These are phyloP conservation scores for Sepioteuthis lessoniana DNA, from an alignment of 2,888 invertebrate species.

Conservation along the genomic window DNA sequence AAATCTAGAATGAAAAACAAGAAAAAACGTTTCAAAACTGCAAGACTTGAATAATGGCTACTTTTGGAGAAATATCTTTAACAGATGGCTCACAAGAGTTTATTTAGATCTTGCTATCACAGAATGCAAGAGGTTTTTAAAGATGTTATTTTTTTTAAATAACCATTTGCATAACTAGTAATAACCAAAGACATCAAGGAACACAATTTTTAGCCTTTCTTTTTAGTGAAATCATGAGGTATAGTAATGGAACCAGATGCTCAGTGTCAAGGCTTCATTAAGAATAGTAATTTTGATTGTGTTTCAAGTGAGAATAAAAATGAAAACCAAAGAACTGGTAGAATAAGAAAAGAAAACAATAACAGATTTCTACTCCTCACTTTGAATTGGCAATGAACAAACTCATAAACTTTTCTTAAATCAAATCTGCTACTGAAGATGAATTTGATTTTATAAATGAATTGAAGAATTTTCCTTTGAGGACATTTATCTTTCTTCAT, in stretches of 20 bases:
- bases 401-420: not conserved
- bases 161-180: not conserved
- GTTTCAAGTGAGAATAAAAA: not conserved
- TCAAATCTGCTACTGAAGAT: not conserved
- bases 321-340: no score
- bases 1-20: no score
- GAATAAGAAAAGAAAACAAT: no score
- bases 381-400: not conserved
- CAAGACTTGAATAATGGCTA: no score
- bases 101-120: not conserved
- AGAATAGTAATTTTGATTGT: not conserved
- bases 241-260: accelerated
- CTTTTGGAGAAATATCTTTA: no score
- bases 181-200: not conserved
- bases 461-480: no score
- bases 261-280: not conserved
- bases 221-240: not conserved
- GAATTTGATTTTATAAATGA: no score
- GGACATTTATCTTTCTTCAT: not conserved
- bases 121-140: not conserved
- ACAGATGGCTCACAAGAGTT: no score
- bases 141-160: not conserved
- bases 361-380: not conserved
- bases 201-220: not conserved
- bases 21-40: no score